These are phyloP conservation scores for Melanotaenia nigrans DNA, from an alignment of 2,797 vertebrate species.

Conservation along the genomic window DNA sequence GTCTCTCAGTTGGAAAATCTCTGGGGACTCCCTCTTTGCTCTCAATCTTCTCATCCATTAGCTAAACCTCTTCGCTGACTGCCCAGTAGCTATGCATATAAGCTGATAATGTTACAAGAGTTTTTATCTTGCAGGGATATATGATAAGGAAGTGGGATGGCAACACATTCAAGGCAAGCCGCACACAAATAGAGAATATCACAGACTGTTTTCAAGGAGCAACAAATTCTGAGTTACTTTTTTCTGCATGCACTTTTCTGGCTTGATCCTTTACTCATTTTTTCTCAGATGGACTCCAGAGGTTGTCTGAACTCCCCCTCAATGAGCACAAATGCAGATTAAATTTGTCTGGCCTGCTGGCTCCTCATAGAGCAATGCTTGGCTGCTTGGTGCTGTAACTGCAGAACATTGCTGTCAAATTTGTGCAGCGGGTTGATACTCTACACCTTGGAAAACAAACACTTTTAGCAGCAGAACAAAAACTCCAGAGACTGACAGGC, in stretches of 20 bases:
- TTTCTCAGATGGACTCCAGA: slow-evolving; percentile 40
- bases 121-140: slow-evolving; percentile 50
- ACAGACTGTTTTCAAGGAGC: slow-evolving; percentile 49
- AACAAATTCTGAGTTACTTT: slow-evolving; percentile 56
- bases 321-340: slow-evolving; percentile 46
- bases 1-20: slow-evolving; percentile 62
- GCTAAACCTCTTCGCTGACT: slow-evolving; percentile 52
- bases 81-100: slow-evolving; percentile 61
- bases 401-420: slow-evolving; percentile 9
- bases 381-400: slow-evolving; percentile 14
- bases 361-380: slow-evolving; percentile 8
- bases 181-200: slow-evolving; percentile 71
- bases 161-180: slow-evolving; percentile 59
- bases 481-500: not conserved
- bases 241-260: slow-evolving; percentile 40
- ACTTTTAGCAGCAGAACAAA: slow-evolving; percentile 9
- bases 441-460: slow-evolving; percentile 27
- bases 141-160: slow-evolving; percentile 49
- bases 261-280: slow-evolving; percentile 30
- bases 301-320: slow-evolving; percentile 53
- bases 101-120: slow-evolving; percentile 68
- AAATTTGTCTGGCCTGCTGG: slow-evolving; percentile 28
- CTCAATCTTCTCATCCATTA: slow-evolving; percentile 49
- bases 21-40: slow-evolving; percentile 44
- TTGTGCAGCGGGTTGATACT: slow-evolving; percentile 20